Evolutionary conservation across 2,113 vertebrate species (phyloP).

Genomic region (Candoia aspera): DNA sequence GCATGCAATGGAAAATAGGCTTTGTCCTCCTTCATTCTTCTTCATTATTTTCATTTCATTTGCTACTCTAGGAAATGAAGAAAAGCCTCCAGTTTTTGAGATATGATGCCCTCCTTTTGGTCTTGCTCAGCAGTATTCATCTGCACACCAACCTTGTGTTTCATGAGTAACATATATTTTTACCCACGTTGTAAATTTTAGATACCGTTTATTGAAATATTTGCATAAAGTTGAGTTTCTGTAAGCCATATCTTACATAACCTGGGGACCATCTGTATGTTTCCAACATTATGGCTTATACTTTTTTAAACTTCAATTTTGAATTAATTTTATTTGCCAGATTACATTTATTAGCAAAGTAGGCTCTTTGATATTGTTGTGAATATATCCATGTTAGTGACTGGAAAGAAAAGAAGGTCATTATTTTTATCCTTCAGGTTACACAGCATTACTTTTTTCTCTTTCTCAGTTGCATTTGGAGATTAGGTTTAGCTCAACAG

Average conservation of each 20-base stretch:
- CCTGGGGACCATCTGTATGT: background rate
- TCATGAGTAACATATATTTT: background rate
- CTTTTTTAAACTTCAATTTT: background rate
- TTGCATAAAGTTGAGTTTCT: background rate
- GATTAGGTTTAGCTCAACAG: constrained; percentile 24
- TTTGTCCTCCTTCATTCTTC: background rate
- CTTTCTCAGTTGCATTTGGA: constrained; percentile 19
- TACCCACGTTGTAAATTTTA: background rate
- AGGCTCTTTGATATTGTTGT: background rate
- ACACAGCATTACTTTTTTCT: constrained; percentile 3
- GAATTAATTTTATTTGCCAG: background rate
- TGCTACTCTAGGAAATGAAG: background rate
- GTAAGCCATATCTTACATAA: background rate
- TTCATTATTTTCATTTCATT: background rate
- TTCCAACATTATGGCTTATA: background rate
- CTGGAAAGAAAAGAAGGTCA: background rate
- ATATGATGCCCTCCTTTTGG: background rate
- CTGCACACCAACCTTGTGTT: background rate
- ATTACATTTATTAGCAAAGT: background rate
- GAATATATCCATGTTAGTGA: background rate
- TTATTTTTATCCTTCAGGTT: background rate
- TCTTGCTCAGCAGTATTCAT: background rate
- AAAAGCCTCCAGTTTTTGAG: background rate
- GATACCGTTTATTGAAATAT: background rate
- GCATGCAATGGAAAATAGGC: background rate